Conservation (phyloP, 2,888 invertebrate species). For the Furcula furcula region DNA sequence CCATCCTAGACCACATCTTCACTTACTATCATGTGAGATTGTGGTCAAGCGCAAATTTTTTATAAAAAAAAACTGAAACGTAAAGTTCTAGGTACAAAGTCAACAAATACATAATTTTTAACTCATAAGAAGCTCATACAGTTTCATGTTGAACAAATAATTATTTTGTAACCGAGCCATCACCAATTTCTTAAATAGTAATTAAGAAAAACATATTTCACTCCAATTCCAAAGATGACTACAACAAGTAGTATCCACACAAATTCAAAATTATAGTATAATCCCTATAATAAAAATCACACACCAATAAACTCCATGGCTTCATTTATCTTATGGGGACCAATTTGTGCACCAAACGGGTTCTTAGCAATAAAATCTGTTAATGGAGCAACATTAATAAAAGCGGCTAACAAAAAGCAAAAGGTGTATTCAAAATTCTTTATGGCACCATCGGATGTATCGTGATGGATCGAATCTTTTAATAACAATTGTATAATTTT, state of each 20-base stretch:
- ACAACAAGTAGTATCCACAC: constrained; percentile 40
- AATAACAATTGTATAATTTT: constrained; percentile 40
- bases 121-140: too few species aligned
- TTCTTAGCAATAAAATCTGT: constrained; percentile 61
- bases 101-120: too few species aligned
- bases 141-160: too few species aligned
- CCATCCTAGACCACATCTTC: too few species aligned
- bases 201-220: too few species aligned
- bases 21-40: too few species aligned
- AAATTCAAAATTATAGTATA: constrained; percentile 45
- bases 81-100: too few species aligned
- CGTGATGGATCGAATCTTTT: constrained; percentile 47
- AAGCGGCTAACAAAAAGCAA: constrained; percentile 54
- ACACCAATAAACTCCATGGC: constrained; percentile 54
- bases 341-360: constrained; percentile 65
- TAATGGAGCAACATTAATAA: constrained; percentile 73
- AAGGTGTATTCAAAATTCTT: constrained; percentile 56
- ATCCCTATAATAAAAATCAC: constrained; percentile 52
- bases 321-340: constrained; percentile 53
- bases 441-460: constrained; percentile 46
- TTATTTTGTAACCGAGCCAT: too few species aligned
- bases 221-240: constrained; percentile 19
- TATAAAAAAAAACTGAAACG: too few species aligned
- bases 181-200: too few species aligned
- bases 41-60: too few species aligned